phyloP scores from a whole-genome alignment of 2,888 invertebrate genomes.

The Halictus ligatus region DNA sequence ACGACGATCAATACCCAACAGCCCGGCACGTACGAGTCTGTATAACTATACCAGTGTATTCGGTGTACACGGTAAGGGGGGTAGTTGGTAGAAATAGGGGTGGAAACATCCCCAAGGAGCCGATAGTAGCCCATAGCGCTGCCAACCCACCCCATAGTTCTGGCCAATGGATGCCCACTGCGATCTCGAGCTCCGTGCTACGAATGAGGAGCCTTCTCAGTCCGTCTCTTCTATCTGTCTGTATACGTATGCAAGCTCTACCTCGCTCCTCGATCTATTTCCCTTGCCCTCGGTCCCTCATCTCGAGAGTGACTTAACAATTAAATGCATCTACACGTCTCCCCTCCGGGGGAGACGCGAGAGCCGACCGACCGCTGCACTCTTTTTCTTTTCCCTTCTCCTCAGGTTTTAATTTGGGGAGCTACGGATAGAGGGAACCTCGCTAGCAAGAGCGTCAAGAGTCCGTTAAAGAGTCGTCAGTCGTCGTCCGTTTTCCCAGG shows the following conservation, averaged over 20 bases:
- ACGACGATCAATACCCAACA: conserved; percentile 82
- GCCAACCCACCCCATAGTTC: conserved; percentile 77
- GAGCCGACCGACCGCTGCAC: background rate
- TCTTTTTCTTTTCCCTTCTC: conserved; percentile 16
- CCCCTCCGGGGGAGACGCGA: conserved; percentile 35
- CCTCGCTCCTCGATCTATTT: conserved; percentile 43
- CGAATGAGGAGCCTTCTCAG: conserved; percentile 69
- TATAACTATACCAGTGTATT: conserved; percentile 80
- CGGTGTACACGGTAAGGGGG: conserved; percentile 78
- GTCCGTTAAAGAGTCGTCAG: conserved; percentile 8
- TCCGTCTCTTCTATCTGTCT: conserved; percentile 66
- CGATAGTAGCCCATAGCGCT: conserved; percentile 80
- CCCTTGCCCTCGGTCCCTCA: conserved; percentile 38
- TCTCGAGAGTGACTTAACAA: conserved; percentile 69
- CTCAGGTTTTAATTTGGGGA: conserved; percentile 28
- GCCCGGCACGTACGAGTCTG: conserved; percentile 76
- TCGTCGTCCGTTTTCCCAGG: background rate
- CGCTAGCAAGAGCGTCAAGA: background rate
- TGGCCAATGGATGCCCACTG: conserved; percentile 77
- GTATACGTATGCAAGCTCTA: conserved; percentile 20
- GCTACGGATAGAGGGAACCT: background rate
- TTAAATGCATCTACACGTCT: conserved; percentile 65
- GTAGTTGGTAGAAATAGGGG: conserved; percentile 81
- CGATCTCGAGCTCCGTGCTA: conserved; percentile 76
- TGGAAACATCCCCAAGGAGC: conserved; percentile 83